Percentiles rank a stretch among this genome's conserved stretches.
phyloP scores from a whole-genome alignment of 2,113 vertebrate species.

The Corapipo altera region DNA sequence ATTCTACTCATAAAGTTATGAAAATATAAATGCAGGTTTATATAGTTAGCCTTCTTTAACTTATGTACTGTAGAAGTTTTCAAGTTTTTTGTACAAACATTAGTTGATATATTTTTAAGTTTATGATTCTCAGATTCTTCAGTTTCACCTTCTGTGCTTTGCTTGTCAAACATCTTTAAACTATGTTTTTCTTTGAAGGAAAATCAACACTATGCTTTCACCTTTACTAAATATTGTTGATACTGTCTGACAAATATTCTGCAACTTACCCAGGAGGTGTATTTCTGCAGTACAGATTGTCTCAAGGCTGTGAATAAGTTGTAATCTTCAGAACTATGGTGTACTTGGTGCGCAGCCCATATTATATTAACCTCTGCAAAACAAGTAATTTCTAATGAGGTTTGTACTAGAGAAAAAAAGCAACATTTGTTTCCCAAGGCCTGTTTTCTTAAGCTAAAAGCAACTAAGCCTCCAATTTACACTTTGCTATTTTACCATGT shows the following conservation, averaged over 20 bases:
- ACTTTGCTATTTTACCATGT: constrained; percentile 3
- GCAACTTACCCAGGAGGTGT: constrained; percentile 88
- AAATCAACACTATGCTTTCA: neutral
- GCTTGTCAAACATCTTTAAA: neutral
- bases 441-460: neutral
- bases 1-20: neutral
- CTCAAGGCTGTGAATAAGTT: constrained; percentile 90
- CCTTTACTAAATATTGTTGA: neutral
- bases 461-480: neutral
- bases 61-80: neutral
- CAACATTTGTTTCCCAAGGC: neutral
- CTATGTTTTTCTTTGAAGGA: neutral
- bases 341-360: constrained; percentile 92
- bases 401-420: constrained; percentile 28
- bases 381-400: constrained; percentile 55
- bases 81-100: neutral
- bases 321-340: constrained; percentile 94
- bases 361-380: constrained; percentile 89
- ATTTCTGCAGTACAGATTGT: constrained; percentile 84
- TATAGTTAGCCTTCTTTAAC: neutral
- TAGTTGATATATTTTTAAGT: neutral
- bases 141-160: neutral
- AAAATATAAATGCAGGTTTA: neutral
- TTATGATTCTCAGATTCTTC: neutral
- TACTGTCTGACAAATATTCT: neutral